Evolutionary conservation across 2,797 vertebrate genomes (phyloP).

Genomic region (Denticeps clupeoides): DNA sequence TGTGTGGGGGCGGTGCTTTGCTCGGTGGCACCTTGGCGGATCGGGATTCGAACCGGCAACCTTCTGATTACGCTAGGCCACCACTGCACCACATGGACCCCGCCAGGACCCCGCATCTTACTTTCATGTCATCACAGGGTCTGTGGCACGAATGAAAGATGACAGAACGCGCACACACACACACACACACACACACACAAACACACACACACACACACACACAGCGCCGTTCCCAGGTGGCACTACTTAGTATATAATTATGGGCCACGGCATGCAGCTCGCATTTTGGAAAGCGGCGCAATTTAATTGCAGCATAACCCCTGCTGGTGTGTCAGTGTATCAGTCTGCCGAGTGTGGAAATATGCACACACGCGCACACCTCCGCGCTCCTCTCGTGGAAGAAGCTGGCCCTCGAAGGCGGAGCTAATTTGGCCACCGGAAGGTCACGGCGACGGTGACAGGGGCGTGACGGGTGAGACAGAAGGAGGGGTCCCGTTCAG

Average conservation of each 20-base stretch:
- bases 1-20: too few species aligned
- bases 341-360: neutral
- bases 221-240: slow-evolving; percentile 25
- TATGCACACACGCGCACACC: neutral
- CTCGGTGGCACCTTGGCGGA: too few species aligned
- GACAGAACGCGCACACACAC: slow-evolving; percentile 2
- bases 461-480: neutral
- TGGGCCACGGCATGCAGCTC: slow-evolving; percentile 15
- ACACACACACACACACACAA: neutral
- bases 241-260: slow-evolving; percentile 34
- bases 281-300: slow-evolving; percentile 28
- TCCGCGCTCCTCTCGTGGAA: neutral
- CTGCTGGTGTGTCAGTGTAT: slow-evolving; percentile 10
- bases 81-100: too few species aligned
- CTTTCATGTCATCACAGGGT: slow-evolving; percentile 33
- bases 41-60: too few species aligned
- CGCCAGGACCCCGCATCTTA: slow-evolving; percentile 12
- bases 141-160: slow-evolving; percentile 30
- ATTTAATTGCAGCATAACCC: slow-evolving; percentile 32
- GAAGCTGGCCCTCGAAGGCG: neutral
- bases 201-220: slow-evolving; percentile 1
- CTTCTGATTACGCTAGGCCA: too few species aligned
- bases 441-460: slow-evolving; percentile 2
- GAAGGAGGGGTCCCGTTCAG: too few species aligned
- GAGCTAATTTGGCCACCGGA: slow-evolving; percentile 17